Base-by-base conservation (phyloP, 2,888 invertebrate species). In the Yponomeuta sedellus region DNA sequence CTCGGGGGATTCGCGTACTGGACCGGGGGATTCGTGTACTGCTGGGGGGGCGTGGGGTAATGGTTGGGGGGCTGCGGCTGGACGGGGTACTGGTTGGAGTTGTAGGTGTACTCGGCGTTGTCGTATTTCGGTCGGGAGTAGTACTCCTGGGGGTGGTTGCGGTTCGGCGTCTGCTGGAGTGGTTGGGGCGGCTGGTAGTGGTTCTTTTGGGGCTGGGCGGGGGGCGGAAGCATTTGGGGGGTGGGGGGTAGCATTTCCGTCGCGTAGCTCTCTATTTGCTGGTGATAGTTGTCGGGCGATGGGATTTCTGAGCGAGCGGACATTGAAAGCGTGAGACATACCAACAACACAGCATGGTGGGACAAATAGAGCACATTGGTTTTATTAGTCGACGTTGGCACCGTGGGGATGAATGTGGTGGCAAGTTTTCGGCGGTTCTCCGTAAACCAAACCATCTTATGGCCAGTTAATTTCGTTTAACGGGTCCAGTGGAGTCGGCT, bases 211-310 rank as follows among this genome's bases (percentile, higher is more conserved):
- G 87, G 89, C 28, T 86, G 74, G 63, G 83, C 79, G 0, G 86
- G 87, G 10, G 82, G 79, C 3, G 83, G 82, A 5, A 77, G 68
- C 34, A 34, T 34, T 34, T 34, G 34, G 34, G 34, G 16, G 57
- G 72, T 73, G 0, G 85, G 76, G 0, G 85, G 78, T 39, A 91
- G 76, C 91, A 91, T 90, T 75, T 91, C 91, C 0, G 84, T 83
- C 0, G 86, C 88, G 79, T 91, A 92, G 72, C 76, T 88, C 71
- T 91, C 90, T 69, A 91, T 83, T 82, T 92, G 91, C 68, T 90
- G 90, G 62, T 91, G 88, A 70, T 91, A 91, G 75, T 88, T 89
- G 74, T 89, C 88, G 12, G 69, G 67, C 73, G 83, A 77, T 66
- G 86, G 75, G 68, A 84, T 78, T 67, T 89, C 90, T 90, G 76